phyloP scores from a whole-genome alignment of 2,797 vertebrate genomes.

The Falco novaeseelandiae region DNA sequence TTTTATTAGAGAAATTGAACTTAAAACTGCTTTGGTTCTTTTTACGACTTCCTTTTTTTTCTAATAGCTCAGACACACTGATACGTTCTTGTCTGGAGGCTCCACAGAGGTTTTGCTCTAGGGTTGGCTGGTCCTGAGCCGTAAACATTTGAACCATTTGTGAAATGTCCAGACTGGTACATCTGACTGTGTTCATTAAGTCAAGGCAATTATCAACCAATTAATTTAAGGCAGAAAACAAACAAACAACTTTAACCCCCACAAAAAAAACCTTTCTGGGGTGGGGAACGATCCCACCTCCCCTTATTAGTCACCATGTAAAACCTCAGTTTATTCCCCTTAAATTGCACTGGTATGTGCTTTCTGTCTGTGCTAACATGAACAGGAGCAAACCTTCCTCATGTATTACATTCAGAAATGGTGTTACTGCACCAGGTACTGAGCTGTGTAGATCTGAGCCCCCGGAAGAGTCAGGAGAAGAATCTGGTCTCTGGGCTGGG shows the following conservation, averaged over 20 bases:
- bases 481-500: background rate
- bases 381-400: background rate
- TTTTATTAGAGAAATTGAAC: background rate
- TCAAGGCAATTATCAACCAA: background rate
- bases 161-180: background rate
- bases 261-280: accelerated
- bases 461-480: background rate
- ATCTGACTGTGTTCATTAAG: background rate
- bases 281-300: background rate
- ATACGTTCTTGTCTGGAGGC: background rate
- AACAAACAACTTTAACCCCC: accelerated
- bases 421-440: background rate
- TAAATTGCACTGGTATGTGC: accelerated
- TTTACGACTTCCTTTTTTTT: background rate
- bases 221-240: background rate
- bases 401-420: background rate
- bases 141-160: background rate
- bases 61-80: background rate
- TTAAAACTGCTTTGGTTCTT: background rate
- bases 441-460: background rate
- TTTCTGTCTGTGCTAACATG: accelerated
- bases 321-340: background rate
- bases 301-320: background rate
- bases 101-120: background rate
- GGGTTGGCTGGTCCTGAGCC: background rate